Base-by-base conservation (phyloP, 2,797 vertebrate species). In the Octomys mimax region DNA sequence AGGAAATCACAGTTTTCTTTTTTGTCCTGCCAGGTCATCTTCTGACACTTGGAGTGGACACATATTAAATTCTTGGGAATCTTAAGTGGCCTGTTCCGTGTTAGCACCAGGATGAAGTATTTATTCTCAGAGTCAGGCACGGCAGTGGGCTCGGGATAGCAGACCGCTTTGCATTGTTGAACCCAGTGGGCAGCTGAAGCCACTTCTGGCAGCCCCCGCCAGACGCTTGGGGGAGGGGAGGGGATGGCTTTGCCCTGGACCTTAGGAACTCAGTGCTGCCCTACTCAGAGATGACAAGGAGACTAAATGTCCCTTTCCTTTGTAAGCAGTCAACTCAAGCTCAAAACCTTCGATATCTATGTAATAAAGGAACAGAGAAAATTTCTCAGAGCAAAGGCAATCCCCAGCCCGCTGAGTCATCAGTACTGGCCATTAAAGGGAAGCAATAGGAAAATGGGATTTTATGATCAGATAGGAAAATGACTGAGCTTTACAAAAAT, bases 371-470 rank as follows among this genome's bases (percentile, higher is more conserved):
- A 42, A 66, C 4, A 83, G 26, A 92, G 12, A 96, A 52, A 81
- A 91, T 12, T 87, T 88, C 80, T 33, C n/a, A 8, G 61, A 95
- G 18, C n/a, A 66, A 54, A 96, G 96, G 97, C 93, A 89, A 14
- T 95, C 79, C 92, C 61, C 22, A 31, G 18, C 28, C 73, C 94
- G 61, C 61, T 94, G 95, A 66, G 77, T 96, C 92, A 91, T 97
- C 61, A 82, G 89, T 90, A 94, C 95, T 6, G 2, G 28, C 66
- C 54, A 84, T 52, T 83, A 89, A 66, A 68, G 87, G 83, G 42
- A 62, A 82, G 89, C 49, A 94, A 90, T 10, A 77, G 61, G 22
- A 84, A 49, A 28, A 87, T 59, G n/a, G 3, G 54, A 92, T 81
- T 91, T 87, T 91, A 85, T 95, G 81, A 91, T 49, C 87, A 97